A percentile compares a stretch with the other conserved stretches of the same genome.
phyloP scores from a whole-genome alignment of 2,113 vertebrate genomes.

The Sula dactylatra region DNA sequence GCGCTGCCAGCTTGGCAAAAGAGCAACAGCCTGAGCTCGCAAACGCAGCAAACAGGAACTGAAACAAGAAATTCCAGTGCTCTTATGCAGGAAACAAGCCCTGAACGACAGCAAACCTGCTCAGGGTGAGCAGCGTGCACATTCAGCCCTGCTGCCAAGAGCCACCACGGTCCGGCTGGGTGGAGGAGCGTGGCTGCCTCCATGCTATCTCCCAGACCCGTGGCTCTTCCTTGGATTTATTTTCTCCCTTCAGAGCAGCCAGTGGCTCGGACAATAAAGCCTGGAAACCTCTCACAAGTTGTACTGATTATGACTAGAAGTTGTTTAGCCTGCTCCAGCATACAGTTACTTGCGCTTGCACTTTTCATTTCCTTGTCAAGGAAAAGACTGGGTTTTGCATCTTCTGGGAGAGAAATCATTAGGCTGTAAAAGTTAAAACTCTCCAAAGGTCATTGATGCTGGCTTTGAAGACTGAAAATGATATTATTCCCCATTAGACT shows the following conservation, averaged over 20 bases:
- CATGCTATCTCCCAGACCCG: not conserved
- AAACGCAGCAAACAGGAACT: slow-evolving; percentile 52
- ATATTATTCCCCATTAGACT: slow-evolving; percentile 52
- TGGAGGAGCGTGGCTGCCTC: not conserved
- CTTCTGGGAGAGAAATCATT: slow-evolving; percentile 1
- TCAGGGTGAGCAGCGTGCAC: accelerated
- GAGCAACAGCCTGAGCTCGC: slow-evolving; percentile 44
- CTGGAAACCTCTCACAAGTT: not conserved
- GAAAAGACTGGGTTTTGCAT: not conserved
- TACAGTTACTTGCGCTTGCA: accelerated
- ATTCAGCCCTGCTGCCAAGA: not conserved
- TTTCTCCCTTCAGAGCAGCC: not conserved
- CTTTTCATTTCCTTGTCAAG: not conserved
- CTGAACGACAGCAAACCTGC: not conserved
- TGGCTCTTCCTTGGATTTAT: not conserved
- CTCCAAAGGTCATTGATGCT: slow-evolving; percentile 45
- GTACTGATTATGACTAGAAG: not conserved
- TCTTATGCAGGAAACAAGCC: slow-evolving; percentile 48
- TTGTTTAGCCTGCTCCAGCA: not conserved
- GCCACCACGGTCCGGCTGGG: accelerated
- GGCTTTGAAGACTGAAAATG: slow-evolving; percentile 46
- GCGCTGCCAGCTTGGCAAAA: slow-evolving; percentile 71
- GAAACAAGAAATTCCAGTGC: slow-evolving; percentile 48
- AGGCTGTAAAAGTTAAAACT: slow-evolving; percentile 30
- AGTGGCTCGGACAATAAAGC: not conserved